Base-by-base conservation (phyloP, 2,113 vertebrate genomes). In the Steatornis caripensis region DNA sequence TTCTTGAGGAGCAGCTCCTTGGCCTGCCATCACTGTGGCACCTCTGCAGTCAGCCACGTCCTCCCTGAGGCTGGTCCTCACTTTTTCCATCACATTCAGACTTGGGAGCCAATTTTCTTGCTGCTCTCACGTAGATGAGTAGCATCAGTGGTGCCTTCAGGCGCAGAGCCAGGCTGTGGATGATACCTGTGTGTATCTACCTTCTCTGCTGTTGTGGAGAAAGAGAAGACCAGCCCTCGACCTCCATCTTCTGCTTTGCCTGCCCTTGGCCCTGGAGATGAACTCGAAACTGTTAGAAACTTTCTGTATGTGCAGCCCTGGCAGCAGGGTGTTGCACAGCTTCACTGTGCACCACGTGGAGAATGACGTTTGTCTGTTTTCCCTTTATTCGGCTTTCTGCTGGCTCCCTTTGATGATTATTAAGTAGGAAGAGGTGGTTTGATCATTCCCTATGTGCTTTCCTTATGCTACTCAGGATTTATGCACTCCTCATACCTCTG, bases 321-420 rank as follows among this genome's bases (percentile, higher is more conserved):
- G 83, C 51, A 81, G 19, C 2, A 22, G 19, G n/a, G 54, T n/a
- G 20, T 29, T 69, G 11, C 17, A 11, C 17, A 75, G 15, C 46
- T 79, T 68, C 34, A 11, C 70, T 76, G 0, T 0, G 3, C 8
- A 23, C 53, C 11, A 9, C 0, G 0, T 37, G 48, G 64, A 65
- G 66, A 57, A 7, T 1, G 2, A 32, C 6, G 15, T 75, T 84
- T 64, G 26, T n/a, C 64, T 89, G 18, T 76, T 93, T 89, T 24
- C 48, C 32, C 34, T 87, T 90, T 90, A 55, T 55, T 83, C 39
- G 69, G 27, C 30, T 90, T 78, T 43, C 29, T 93, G 13, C n/a
- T 82, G 74, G 3, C 29, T 84, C 19, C 46, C 55, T 89, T 45
- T 75, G 45, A 34, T 39, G 60, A 32, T 82, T 51, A 55, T 72